Percentiles rank a stretch among this genome's conserved stretches.
Conservation (phyloP, 2,888 invertebrate species). For the Andrena chrysosceles region DNA sequence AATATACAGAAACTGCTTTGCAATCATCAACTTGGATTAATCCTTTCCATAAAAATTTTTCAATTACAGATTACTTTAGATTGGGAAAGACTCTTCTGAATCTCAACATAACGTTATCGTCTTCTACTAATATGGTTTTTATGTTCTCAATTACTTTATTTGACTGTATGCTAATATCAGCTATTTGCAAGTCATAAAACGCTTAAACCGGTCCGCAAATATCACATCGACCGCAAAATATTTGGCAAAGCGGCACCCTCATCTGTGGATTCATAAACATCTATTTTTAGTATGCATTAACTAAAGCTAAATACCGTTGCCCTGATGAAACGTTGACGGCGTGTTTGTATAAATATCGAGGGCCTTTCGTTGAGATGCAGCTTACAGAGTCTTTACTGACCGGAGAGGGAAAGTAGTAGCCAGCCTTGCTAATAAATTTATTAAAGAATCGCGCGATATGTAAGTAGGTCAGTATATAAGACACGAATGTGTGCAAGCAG, state of each 20-base stretch:
- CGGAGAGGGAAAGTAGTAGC: constrained; percentile 30
- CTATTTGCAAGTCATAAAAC: too few relatives aligned
- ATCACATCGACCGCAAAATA: constrained; percentile 24
- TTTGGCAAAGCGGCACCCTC: constrained; percentile 30
- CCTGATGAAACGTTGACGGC: background rate
- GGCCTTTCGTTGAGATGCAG: background rate
- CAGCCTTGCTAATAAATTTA: constrained; percentile 55
- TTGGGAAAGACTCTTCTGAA: too few relatives aligned
- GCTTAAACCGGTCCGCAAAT: background rate
- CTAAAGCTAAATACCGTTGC: constrained; percentile 3
- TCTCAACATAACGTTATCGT: too few relatives aligned
- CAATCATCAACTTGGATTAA: too few relatives aligned
- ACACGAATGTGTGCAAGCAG: constrained; percentile 2
- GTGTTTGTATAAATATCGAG: background rate
- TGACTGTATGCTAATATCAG: too few relatives aligned
- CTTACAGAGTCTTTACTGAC: constrained; percentile 4
- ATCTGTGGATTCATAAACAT: constrained; percentile 13
- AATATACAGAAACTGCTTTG: too few relatives aligned
- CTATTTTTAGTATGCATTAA: constrained; percentile 34
- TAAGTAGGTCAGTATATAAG: constrained; percentile 51
- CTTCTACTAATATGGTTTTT: too few relatives aligned
- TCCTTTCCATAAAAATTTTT: too few relatives aligned
- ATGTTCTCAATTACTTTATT: too few relatives aligned
- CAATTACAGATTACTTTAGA: too few relatives aligned
- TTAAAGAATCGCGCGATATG: constrained; percentile 36